Evolutionary conservation across 2,797 vertebrate species (phyloP), one percentile per base, ranked within the genome.

Genomic region (Aulostomus chinensis): DNA sequence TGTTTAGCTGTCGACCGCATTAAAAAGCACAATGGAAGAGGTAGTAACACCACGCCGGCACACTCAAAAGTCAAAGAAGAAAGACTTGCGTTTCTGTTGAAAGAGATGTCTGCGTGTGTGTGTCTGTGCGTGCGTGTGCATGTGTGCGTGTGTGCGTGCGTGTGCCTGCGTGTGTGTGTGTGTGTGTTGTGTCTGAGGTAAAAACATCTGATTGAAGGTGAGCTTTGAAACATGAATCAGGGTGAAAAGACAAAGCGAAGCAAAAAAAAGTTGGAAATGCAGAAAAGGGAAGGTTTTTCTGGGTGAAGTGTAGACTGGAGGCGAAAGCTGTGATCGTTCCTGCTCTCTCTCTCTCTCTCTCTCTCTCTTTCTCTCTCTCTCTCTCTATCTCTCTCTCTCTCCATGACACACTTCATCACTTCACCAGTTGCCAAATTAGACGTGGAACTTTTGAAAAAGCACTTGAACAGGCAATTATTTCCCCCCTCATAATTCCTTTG

Each of bases 381-480:
- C 24, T 7, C 4, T 9, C 24, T 25, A 6, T 45, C 58, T 26
- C 35, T 36, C 58, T 48, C 55, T 58, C 43, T 8, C 51, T 62
- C 46, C 36, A 52, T 72, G 66, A 78, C 67, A 80, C 75, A 80
- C 75, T 71, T 83, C 75, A 78, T 55, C 75, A 80, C 75, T 71
- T 83, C 75, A 78, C 52, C 49, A 78, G 73, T 60, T 76, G 71
- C 71, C 78, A 81, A 82, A 85, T 86, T 81, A 84, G 62, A 81
- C 3, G 43, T 60, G 30, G 40, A 83, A 81, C 43, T 76, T 80
- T 29, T 73, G 63, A 68, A 79, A 78, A 76, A 83, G 47, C 54
- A 71, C 68, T 74, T 75, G 55, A 84, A 80, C 61, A 73, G 67
- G 63, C 80, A 85, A 84, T 84, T 81, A 84, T 69, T 65, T 46